Evolutionary conservation across 1,140 invertebrate species (phyloP), one percentile per base, ranked within the genome.

Genomic region (Drosophila sucinea): DNA sequence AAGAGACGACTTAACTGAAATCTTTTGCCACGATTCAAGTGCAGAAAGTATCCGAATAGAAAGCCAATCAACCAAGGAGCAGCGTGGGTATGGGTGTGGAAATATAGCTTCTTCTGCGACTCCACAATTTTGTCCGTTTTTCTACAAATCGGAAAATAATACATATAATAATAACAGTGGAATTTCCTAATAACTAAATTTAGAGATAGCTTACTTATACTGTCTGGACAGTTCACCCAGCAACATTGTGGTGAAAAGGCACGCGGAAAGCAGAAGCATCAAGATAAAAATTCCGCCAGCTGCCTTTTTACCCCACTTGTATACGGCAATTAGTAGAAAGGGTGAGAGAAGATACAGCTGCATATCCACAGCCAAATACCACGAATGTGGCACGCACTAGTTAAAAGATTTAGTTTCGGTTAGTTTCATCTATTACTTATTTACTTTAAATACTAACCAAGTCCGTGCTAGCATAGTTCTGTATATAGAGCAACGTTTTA

Each of bases 361-460:
- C 76, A 96, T 97, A 81, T 98, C 97, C 62, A 96, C 96, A 2
- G 96, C 95, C 51, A 98, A 92, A 81, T 97, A 98, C 97, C 97
- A 98, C 0, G 95, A 95, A 93, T 96, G 96, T 30, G 95, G 95
- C 94, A 98, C 95, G 80, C 97, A 98, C 96, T 97, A 94, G 93
- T 3, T 8, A 2, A 32, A 35, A 17, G 17, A 17, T 17, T 17
- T 17, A 17, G 17, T 17, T 17, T 17, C 17, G 17, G 17, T 17
- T 17, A 17, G 17, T 17, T 17, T 17, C 17, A 17, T 17, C 17
- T 17, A 40, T 58, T 47, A 47, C n/a, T 4, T 25, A 7, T 0
- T 10, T 23, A 23, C 1, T 29, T 62, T 10, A 2, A 10, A n/a
- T 35, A 78, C 63, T 35, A 38, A 87, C 83, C 0, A 63, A 32